Base-by-base conservation (phyloP, 2,888 invertebrate species). In the Dichetophora obliterata region DNA sequence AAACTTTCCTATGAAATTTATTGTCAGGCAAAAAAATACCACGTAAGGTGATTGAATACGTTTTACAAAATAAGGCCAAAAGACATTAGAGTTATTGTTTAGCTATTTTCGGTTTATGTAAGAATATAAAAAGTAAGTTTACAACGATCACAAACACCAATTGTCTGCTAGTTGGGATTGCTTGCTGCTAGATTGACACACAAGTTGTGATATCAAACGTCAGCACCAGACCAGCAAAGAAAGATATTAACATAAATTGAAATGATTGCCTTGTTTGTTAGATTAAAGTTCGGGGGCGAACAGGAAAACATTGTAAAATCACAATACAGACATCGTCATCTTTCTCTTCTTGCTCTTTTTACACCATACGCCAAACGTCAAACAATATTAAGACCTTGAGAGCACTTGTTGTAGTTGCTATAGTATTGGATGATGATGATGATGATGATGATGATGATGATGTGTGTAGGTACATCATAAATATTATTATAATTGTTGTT, bases 231-330 rank as follows among this genome's bases (percentile, higher is more conserved):
- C 50, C 43, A 43, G 27, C 68, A 48, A 50, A 24, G 19, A 19
- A 34, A 63, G 16, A 48, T 5, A 73, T 65, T 63, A 73, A 73
- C 63, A 73, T 73, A 73, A 73, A 73, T 73, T 65, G 50, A 63
- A 65, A 65, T 73, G 37, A 73, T 73, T 73, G 37, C 8, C 34
- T n/a, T 34, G 19, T 65, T 66, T 65, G 65, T 65, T 9, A n/a
- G 31, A 31, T 11, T 16, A 34, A 37, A 14, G 37, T n/a, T 11
- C 14, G 63, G 14, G 63, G 63, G 31, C 3, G 5, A 19, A 19
- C 22, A 37, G 66, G 66, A 43, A 43, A 43, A 43, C 43, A 43
- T 43, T 43, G 43, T 43, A 43, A 43, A 43, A 43, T 43, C 14
- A 43, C 43, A 43, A 43, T 43, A 43, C 43, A 43, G 43, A 43